Conservation (phyloP, 2,888 invertebrate genomes). For the Neuroscelio doddi region DNA sequence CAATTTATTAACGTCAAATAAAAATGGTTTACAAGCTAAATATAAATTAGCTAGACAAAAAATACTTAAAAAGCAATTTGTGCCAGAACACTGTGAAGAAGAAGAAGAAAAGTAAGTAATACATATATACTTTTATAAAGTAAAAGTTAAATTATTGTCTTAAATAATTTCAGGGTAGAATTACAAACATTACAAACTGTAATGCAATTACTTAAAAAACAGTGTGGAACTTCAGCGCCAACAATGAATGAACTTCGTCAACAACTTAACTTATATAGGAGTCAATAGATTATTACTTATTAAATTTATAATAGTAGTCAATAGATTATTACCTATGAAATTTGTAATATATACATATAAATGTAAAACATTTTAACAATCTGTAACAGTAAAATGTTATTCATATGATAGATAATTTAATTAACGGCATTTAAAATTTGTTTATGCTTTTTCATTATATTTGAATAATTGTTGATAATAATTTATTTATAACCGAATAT, state of each 20-base stretch:
- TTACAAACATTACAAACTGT: slow-evolving; percentile 1
- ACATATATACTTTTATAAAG: too few relatives aligned
- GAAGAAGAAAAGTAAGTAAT: slow-evolving; percentile 1
- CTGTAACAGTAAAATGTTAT: too few relatives aligned
- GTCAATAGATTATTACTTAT: neutral
- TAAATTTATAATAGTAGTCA: too few relatives aligned
- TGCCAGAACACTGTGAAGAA: neutral
- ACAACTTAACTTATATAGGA: neutral
- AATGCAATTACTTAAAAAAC: neutral
- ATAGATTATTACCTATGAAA: neutral
- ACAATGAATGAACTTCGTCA: neutral
- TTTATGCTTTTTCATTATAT: too few relatives aligned
- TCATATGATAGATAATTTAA: too few relatives aligned
- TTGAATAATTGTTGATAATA: too few relatives aligned
- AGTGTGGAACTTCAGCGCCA: neutral
- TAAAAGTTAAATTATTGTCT: too few relatives aligned
- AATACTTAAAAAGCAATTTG: neutral
- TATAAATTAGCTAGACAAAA: slow-evolving; percentile 4
- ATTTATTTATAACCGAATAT: too few relatives aligned
- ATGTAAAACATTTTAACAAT: too few relatives aligned
- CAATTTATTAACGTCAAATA: neutral
- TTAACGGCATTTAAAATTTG: too few relatives aligned
- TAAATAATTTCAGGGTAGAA: neutral
- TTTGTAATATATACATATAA: too few relatives aligned
- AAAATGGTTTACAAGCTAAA: slow-evolving; percentile 8